Evolutionary conservation across 2,888 invertebrate genomes (phyloP).

Genomic region (Drosophila lutescens): DNA sequence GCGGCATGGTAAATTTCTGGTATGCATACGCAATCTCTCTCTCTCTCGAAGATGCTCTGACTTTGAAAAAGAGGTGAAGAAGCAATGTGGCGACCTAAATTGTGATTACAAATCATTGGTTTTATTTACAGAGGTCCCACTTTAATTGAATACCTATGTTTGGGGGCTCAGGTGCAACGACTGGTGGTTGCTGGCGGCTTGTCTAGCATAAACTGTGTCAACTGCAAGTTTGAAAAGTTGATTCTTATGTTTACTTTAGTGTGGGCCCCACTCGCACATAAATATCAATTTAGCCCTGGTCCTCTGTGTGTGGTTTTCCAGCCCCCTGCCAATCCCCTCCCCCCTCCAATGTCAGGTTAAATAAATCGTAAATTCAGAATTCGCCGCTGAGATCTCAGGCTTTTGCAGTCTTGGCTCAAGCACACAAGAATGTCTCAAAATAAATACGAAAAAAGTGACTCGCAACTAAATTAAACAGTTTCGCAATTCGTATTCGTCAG

Average conservation of each 20-base stretch:
- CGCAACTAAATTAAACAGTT: conserved; percentile 69
- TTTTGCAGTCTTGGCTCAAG: conserved; percentile 3
- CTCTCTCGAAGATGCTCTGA: too few species aligned
- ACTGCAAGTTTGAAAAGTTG: conserved; percentile 76
- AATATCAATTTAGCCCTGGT: conserved; percentile 64
- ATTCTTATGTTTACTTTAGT: conserved; percentile 65
- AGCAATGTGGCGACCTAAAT: too few species aligned
- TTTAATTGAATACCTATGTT: conserved; percentile 14
- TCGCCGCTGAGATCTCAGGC: conserved; percentile 17
- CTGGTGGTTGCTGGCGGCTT: conserved; percentile 26
- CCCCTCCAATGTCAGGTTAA: conserved; percentile 55
- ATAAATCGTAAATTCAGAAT: conserved; percentile 62
- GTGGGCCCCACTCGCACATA: conserved; percentile 44
- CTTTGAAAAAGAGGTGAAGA: too few species aligned
- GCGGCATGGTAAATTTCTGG: too few species aligned
- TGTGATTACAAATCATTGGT: too few species aligned
- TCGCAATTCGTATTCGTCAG: conserved; percentile 53
- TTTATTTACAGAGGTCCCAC: background rate
- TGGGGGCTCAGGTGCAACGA: conserved; percentile 63
- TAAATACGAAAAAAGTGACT: conserved; percentile 54
- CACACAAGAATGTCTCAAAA: conserved; percentile 65
- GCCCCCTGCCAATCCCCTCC: conserved; percentile 4
- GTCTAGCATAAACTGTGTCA: conserved; percentile 69
- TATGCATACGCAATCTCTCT: too few species aligned
- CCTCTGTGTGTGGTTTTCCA: conserved; percentile 47